phyloP scores from a whole-genome alignment of 2,113 vertebrate species.

The Leptobrachium leishanense region DNA sequence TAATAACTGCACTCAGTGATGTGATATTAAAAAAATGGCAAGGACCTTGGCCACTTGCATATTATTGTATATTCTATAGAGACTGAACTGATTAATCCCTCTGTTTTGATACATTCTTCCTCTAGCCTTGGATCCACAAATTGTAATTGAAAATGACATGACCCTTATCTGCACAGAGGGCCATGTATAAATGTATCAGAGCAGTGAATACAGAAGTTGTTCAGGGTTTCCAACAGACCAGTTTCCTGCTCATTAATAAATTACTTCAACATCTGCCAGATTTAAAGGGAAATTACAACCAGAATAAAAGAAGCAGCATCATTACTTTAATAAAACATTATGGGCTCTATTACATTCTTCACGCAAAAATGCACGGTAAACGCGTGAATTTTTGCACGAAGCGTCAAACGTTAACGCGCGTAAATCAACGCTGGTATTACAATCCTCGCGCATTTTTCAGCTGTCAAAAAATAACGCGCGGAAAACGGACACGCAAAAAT shows the following conservation, averaged over 20 bases:
- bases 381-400: too few species aligned
- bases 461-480: too few species aligned
- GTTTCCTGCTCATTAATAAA: constrained; percentile 26
- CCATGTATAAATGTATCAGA: constrained; percentile 3
- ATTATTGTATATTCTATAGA: not conserved
- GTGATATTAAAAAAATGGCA: constrained; percentile 9
- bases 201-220: constrained; percentile 11
- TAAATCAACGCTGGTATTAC: too few species aligned
- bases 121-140: constrained; percentile 1
- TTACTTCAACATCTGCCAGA: constrained; percentile 37
- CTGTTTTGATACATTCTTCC: constrained; percentile 3
- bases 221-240: constrained; percentile 9
- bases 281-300: not conserved
- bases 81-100: not conserved
- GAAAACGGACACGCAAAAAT: too few species aligned
- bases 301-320: not conserved
- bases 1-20: constrained; percentile 8
- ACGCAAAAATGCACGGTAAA: too few species aligned
- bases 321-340: not conserved
- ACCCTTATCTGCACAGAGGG: constrained; percentile 8
- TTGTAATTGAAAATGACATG: constrained; percentile 5
- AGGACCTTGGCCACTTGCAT: not conserved
- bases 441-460: too few species aligned
- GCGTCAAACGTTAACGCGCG: too few species aligned
- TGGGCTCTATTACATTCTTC: too few species aligned